Evolutionary conservation across 2,797 vertebrate genomes (phyloP), one percentile per base, ranked within the genome.

Genomic region (Podarcis siculus): DNA sequence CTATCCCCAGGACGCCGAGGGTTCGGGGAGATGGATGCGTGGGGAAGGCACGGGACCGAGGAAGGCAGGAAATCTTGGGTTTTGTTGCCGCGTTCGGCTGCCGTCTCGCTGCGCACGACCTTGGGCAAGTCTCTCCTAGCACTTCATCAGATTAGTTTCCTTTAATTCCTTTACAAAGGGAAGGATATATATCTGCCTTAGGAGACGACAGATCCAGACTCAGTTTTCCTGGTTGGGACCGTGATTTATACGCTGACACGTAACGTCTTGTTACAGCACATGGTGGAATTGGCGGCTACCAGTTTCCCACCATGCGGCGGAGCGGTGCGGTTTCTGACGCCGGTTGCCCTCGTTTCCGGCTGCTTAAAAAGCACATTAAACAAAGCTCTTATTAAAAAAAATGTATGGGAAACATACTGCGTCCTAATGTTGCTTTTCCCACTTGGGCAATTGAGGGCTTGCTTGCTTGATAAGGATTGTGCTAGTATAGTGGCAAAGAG

Each of bases 1-100:
- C 84, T 89, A 83, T 78, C 72, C 88, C 79, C 85, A n/a, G 39
- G 85, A 89, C 61, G 78, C 73, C 2, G 1, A 55, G 69, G 58
- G 79, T 85, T 89, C 37, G 83, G 61, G 79, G 84, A 80, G 82
- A 77, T 86, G 82, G 76, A 69, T 92, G 94, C 90, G 23, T 12
- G 85, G 30, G 64, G 91, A 82, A 79, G 37, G 61, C 42, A 42
- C 2, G 23, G 89, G 8, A 42, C 64, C 27, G 77, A 90, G 86
- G 19, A 49, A 0, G 1, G 42, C 83, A 87, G 72, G 84, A 6
- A 23, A 2, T 8, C 67, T 25, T 9, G n/a, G 13, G 7, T 30
- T 93, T 90, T 72, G n/a, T 79, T 79, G 27, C 27, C 61, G 17
- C 58, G 82, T 45, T 83, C 30, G 89, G 90, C 85, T 8, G 1